Base-by-base conservation (phyloP, 2,113 vertebrate species). In the Pan paniscus region DNA sequence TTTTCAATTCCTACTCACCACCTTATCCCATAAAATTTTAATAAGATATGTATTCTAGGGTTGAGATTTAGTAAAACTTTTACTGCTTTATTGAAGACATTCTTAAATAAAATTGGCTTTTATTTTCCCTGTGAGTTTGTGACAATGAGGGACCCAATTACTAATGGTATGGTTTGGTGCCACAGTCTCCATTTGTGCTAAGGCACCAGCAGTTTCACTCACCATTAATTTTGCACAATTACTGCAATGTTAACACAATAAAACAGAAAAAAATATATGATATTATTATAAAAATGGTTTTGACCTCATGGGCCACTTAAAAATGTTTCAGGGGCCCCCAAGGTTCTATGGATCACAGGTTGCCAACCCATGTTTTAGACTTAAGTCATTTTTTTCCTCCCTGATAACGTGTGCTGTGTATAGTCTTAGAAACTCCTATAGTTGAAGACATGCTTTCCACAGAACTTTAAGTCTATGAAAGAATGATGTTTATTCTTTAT, bases 21-120 rank as follows among this genome's bases (percentile, higher is more conserved):
- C 22, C 59, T 88, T 73, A 70, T 61, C 61, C 73, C 32, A 67
- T 55, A 87, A 83, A 72, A 64, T 79, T 52, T 91, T 84, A 76
- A 82, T 78, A 27, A 88, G n/a, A 25, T 52, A 46, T 81, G 6
- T 43, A 79, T 82, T 88, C n/a, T 82, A 43, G 16, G 3, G 5
- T 78, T 90, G n/a, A 88, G 25, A 70, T 79, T 94, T 92, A 92
- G 40, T 84, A 68, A 94, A 94, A 92, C 55, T 84, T 94, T 79
- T 55, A 87, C 18, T 78, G 43, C 14, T 82, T 50, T 80, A 55
- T 35, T 30, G 52, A 52, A 30, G 48, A 6, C 18, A 43, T 64
- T 64, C 18, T 40, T 88, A 55, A 79, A 20, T 84, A 35, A 94
- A 93, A 40, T 4, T 81, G 25, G 27, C n/a, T 52, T 43, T 55